These are phyloP conservation scores for Orchestes rusci DNA, from an alignment of 2,888 invertebrate genomes.

Conservation along the genomic window DNA sequence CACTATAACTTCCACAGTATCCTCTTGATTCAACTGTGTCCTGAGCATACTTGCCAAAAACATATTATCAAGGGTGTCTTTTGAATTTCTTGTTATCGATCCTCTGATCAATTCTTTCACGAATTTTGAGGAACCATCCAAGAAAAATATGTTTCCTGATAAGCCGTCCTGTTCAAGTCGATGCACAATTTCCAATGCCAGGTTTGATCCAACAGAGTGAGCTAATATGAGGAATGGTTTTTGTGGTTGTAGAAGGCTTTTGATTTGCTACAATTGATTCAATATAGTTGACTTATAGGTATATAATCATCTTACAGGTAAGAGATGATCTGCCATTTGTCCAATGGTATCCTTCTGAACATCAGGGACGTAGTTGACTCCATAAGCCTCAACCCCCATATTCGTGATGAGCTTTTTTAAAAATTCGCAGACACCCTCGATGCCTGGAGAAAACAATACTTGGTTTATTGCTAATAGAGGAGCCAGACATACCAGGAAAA, in stretches of 20 bases:
- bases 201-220: conserved; percentile 79
- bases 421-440: conserved; percentile 56
- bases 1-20: conserved; percentile 9
- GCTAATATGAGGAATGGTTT: conserved; percentile 70
- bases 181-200: conserved; percentile 69
- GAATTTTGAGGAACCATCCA: conserved; percentile 73
- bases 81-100: conserved; percentile 46
- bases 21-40: neutral
- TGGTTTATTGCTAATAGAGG: neutral
- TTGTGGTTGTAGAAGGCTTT: conserved; percentile 1
- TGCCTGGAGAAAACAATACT: conserved; percentile 39
- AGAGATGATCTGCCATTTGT: conserved; percentile 44
- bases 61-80: conserved; percentile 43
- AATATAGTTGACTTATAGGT: no score
- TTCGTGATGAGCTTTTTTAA: conserved; percentile 49
- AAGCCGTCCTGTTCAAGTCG: conserved; percentile 61
- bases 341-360: conserved; percentile 43
- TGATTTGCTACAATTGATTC: conserved; percentile 7
- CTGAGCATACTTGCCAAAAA: conserved; percentile 47
- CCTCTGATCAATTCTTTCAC: conserved; percentile 46
- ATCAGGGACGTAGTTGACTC: conserved; percentile 49
- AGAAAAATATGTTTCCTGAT: conserved; percentile 58
- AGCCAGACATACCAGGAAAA: conserved; percentile 14
- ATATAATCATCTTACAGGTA: conserved; percentile 10
- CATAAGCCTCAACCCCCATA: conserved; percentile 48